phyloP scores from a whole-genome alignment of 2,797 vertebrate genomes.

The Cryptoblepharus egeriae region DNA sequence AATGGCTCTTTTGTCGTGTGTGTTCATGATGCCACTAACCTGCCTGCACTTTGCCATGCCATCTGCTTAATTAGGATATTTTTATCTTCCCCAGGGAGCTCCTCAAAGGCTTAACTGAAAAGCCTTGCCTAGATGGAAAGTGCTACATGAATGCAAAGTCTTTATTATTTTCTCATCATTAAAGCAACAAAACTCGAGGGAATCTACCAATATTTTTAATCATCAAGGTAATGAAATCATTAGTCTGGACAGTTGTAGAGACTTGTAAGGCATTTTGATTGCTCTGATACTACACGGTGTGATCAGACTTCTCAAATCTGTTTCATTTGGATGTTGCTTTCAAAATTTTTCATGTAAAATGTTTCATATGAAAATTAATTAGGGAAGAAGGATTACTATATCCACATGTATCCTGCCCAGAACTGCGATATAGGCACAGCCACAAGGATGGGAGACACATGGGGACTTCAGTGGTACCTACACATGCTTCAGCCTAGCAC shows the following conservation, averaged over 20 bases:
- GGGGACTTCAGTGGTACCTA: too few species aligned
- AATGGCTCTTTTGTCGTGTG: slow-evolving; percentile 27
- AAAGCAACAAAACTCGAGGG: slow-evolving; percentile 6
- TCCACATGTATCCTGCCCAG: not conserved
- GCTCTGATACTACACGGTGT: slow-evolving; percentile 10
- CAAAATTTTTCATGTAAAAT: not conserved
- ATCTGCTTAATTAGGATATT: slow-evolving; percentile 35
- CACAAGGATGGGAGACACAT: too few species aligned
- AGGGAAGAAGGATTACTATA: not conserved
- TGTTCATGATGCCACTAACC: slow-evolving; percentile 25
- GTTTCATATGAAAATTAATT: slow-evolving; percentile 9
- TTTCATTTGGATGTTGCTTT: slow-evolving; percentile 10
- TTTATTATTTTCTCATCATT: slow-evolving; percentile 35
- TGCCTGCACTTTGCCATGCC: slow-evolving; percentile 25
- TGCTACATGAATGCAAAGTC: not conserved
- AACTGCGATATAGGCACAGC: not conserved
- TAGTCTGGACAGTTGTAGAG: slow-evolving; percentile 9
- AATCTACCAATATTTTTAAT: slow-evolving; percentile 11
- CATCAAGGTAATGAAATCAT: slow-evolving; percentile 2
- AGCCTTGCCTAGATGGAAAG: not conserved
- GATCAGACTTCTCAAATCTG: slow-evolving; percentile 15
- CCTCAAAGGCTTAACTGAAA: not conserved
- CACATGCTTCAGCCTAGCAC: not conserved
- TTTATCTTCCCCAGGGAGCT: slow-evolving; percentile 18
- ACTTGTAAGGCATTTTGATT: not conserved